A percentile compares a stretch with the other conserved stretches of the same genome.
Evolutionary conservation across 2,888 invertebrate species (phyloP).

Genomic region (Habrosyne pyritoides): DNA sequence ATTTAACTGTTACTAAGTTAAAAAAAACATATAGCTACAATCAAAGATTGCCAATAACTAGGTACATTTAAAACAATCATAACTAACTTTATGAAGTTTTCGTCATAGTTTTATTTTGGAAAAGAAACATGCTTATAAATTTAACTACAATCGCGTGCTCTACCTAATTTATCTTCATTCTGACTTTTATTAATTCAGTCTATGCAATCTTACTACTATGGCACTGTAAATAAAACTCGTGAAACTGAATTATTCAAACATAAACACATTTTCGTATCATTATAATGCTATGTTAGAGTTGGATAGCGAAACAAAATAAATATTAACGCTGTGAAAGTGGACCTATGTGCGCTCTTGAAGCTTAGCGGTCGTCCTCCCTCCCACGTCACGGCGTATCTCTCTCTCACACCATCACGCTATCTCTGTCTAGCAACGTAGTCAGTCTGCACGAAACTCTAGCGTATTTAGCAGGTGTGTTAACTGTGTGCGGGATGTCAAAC

Average conservation of each 20-base stretch:
- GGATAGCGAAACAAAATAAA: not conserved
- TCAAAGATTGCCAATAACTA: too few relatives aligned
- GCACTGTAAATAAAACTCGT: not conserved
- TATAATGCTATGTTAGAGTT: not conserved
- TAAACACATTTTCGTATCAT: not conserved
- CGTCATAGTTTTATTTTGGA: too few relatives aligned
- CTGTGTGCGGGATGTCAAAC: constrained; percentile 39
- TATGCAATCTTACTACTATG: not conserved
- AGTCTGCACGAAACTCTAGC: constrained; percentile 73
- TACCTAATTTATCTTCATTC: too few relatives aligned
- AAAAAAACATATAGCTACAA: too few relatives aligned
- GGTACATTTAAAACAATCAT: too few relatives aligned
- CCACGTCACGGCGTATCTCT: constrained; percentile 67
- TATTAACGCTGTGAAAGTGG: constrained; percentile 43
- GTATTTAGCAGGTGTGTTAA: constrained; percentile 65
- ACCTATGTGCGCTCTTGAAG: constrained; percentile 71
- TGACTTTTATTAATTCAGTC: not conserved
- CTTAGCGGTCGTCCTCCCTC: constrained; percentile 74
- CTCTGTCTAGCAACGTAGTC: constrained; percentile 68
- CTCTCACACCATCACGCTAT: constrained; percentile 62
- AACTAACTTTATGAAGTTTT: too few relatives aligned
- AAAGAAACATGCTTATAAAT: too few relatives aligned
- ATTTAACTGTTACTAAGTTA: too few relatives aligned
- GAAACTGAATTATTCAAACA: not conserved
- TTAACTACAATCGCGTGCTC: too few relatives aligned